Conservation (phyloP, 1,140 invertebrate genomes). For the Cydia amplana region DNA sequence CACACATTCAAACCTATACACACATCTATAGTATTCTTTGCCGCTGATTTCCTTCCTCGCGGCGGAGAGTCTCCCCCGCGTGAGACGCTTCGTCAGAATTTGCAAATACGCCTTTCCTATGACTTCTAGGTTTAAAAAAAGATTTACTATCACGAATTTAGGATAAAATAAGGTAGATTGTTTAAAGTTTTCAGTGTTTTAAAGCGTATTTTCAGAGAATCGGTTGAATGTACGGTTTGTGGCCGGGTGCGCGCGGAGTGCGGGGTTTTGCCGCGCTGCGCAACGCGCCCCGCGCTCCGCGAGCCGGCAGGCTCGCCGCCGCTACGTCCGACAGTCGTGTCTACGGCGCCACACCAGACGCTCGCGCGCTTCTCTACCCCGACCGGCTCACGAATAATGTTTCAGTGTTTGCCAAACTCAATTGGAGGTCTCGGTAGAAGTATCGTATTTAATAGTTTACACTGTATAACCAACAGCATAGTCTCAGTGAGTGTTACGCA, state of each 20-base stretch:
- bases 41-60: slow-evolving; percentile 71
- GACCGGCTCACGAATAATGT: slow-evolving; percentile 78
- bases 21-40: slow-evolving; percentile 40
- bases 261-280: slow-evolving; percentile 46
- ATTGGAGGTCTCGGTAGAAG: slow-evolving; percentile 78
- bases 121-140: not conserved
- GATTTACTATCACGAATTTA: not conserved
- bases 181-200: slow-evolving; percentile 40
- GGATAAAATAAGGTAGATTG: slow-evolving; percentile 33
- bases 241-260: slow-evolving; percentile 41
- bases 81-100: slow-evolving; percentile 49
- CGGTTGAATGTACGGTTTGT: slow-evolving; percentile 68
- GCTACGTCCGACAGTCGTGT: slow-evolving; percentile 68
- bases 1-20: slow-evolving; percentile 41
- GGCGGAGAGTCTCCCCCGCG: slow-evolving; percentile 48
- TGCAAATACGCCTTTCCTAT: slow-evolving; percentile 22
- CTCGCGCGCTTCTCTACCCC: slow-evolving; percentile 74
- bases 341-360: slow-evolving; percentile 70
- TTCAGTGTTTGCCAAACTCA: slow-evolving; percentile 79
- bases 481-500: slow-evolving; percentile 79
- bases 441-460: slow-evolving; percentile 76
- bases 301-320: slow-evolving; percentile 41
- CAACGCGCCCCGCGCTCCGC: slow-evolving; percentile 51
- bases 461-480: slow-evolving; percentile 75
- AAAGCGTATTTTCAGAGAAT: slow-evolving; percentile 71